These are phyloP conservation scores for Anticlea derivata DNA, from an alignment of 2,888 invertebrate genomes.

Conservation along the genomic window DNA sequence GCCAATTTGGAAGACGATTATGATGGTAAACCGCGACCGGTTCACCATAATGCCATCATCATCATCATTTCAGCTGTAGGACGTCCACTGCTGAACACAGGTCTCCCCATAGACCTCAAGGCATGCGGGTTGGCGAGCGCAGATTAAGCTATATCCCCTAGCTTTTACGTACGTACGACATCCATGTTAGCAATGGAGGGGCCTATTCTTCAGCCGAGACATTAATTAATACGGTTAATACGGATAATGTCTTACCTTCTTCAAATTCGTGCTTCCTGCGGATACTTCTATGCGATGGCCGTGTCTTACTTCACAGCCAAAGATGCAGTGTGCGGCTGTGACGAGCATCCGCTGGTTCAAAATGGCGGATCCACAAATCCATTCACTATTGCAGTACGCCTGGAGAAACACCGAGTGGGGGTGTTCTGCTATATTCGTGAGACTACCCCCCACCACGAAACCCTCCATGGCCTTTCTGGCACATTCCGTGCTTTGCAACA, in stretches of 20 bases:
- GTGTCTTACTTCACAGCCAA: constrained; percentile 4
- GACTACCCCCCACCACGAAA: constrained; percentile 37
- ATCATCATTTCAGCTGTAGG: no score
- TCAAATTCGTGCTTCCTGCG: constrained; percentile 28
- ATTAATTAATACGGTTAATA: no score
- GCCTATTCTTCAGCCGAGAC: no score
- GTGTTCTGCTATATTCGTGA: constrained; percentile 20
- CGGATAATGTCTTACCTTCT: constrained; percentile 28
- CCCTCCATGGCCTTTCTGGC: constrained; percentile 27
- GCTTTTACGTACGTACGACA: no score
- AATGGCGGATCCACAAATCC: constrained; percentile 44
- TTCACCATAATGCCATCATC: no score
- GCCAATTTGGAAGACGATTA: no score
- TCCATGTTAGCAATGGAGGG: no score
- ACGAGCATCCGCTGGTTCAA: constrained; percentile 42
- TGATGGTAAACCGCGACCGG: no score
- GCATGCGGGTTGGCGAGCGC: no score
- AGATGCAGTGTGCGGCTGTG: constrained; percentile 45
- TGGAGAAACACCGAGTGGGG: constrained; percentile 37
- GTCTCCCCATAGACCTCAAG: no score
- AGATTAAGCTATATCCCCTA: no score
- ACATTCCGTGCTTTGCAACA: constrained; percentile 1
- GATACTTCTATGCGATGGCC: constrained; percentile 8
- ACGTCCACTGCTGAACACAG: no score
- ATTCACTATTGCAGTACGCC: constrained; percentile 14